Percentiles rank a stretch among this genome's conserved stretches.
These are phyloP conservation scores for Cebus imitator DNA, from an alignment of 2,113 vertebrate species.

Conservation along the genomic window DNA sequence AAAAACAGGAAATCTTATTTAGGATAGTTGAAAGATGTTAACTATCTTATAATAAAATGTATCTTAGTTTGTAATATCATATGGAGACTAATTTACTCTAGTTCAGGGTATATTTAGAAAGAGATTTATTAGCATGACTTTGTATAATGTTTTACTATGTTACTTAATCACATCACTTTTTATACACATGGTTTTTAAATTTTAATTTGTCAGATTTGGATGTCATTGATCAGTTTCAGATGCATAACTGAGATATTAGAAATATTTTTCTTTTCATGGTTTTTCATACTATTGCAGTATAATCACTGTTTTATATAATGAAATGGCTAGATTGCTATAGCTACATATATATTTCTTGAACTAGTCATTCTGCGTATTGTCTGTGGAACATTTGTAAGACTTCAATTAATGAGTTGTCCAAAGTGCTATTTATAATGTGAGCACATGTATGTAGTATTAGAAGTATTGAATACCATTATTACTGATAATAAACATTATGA, in stretches of 20 bases:
- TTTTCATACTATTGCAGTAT: neutral
- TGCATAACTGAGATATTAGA: neutral
- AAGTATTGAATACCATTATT: neutral
- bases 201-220: neutral
- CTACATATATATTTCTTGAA: neutral
- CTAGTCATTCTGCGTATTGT: neutral
- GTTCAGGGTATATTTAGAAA: neutral
- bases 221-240: neutral
- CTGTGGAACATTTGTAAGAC: neutral
- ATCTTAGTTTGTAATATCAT: neutral
- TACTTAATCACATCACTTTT: neutral
- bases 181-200: neutral
- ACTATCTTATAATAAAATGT: neutral
- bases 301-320: neutral
- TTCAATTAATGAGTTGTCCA: neutral
- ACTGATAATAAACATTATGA: neutral
- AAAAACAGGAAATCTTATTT: neutral
- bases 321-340: neutral
- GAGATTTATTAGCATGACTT: neutral
- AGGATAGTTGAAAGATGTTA: neutral
- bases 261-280: neutral
- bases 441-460: neutral
- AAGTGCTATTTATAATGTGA: neutral
- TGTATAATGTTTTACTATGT: neutral
- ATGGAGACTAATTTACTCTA: neutral